Evolutionary conservation across 1,140 invertebrate genomes (phyloP).

Genomic region (Calliphora vicina): DNA sequence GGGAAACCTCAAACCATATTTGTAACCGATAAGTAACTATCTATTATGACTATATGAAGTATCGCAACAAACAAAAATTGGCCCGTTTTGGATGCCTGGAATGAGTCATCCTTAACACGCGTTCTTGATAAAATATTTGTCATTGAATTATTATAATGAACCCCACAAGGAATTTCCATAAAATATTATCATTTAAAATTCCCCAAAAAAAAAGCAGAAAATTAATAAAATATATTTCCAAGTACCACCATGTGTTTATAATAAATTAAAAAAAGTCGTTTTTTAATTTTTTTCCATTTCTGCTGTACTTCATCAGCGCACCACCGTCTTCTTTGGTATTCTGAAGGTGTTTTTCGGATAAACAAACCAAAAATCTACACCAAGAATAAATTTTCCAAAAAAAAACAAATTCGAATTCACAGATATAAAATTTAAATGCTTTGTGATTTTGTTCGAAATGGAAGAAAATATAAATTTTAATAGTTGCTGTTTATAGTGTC

Average conservation of each 20-base stretch:
- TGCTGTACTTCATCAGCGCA: not conserved
- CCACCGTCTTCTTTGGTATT: not conserved
- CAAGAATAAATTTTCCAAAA: constrained; percentile 23
- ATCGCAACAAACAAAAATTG: too few species aligned
- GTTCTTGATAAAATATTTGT: too few species aligned
- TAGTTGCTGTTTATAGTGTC: not conserved
- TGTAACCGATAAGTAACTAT: too few species aligned
- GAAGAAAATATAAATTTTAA: not conserved
- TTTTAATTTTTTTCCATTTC: constrained; percentile 10
- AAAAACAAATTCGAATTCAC: not conserved
- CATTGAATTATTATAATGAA: too few species aligned
- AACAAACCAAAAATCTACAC: constrained; percentile 14
- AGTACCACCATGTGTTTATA: constrained; percentile 35
- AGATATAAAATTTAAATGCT: not conserved
- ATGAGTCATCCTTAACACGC: too few species aligned
- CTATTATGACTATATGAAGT: too few species aligned
- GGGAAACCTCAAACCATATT: too few species aligned
- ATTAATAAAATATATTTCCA: not conserved
- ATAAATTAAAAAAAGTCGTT: constrained; percentile 39
- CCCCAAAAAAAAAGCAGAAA: too few species aligned
- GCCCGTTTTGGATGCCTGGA: too few species aligned
- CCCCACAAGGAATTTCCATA: too few species aligned
- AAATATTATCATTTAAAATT: too few species aligned
- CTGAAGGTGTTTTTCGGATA: constrained; percentile 16
- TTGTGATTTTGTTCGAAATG: not conserved